phyloP scores from a whole-genome alignment of 2,113 vertebrate genomes.

The Scartelaos histophorus region DNA sequence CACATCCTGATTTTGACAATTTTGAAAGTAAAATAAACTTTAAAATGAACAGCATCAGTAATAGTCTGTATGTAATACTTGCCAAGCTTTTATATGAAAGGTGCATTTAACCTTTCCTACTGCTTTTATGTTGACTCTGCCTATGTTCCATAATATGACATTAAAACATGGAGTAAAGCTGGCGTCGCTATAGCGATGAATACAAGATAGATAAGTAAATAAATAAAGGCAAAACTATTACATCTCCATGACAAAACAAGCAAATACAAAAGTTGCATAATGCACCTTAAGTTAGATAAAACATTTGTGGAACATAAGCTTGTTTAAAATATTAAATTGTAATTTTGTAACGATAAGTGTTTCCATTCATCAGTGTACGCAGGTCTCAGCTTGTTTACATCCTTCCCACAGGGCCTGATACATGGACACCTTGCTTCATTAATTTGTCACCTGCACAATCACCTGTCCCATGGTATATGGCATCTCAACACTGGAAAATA shows the following conservation, averaged over 20 bases:
- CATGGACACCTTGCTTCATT: constrained; percentile 50
- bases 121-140: too few relatives aligned
- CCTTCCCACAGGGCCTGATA: constrained; percentile 39
- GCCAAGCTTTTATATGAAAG: neutral
- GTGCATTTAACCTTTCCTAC: neutral
- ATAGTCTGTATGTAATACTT: neutral
- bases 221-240: too few relatives aligned
- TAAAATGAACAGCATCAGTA: too few relatives aligned
- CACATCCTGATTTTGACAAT: neutral
- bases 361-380: constrained; percentile 13
- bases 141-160: neutral
- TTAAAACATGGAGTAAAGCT: neutral
- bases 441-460: constrained; percentile 53
- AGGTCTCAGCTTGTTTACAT: constrained; percentile 75
- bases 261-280: neutral
- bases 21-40: too few relatives aligned
- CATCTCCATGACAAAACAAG: neutral
- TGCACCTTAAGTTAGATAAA: neutral
- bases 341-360: neutral
- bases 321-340: neutral
- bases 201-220: too few relatives aligned
- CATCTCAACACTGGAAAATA: constrained; percentile 42
- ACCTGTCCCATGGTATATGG: constrained; percentile 18
- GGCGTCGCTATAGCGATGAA: neutral
- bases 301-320: constrained; percentile 18